phyloP scores from a whole-genome alignment of 2,888 invertebrate genomes.

The Flabesymbios commensalis region DNA sequence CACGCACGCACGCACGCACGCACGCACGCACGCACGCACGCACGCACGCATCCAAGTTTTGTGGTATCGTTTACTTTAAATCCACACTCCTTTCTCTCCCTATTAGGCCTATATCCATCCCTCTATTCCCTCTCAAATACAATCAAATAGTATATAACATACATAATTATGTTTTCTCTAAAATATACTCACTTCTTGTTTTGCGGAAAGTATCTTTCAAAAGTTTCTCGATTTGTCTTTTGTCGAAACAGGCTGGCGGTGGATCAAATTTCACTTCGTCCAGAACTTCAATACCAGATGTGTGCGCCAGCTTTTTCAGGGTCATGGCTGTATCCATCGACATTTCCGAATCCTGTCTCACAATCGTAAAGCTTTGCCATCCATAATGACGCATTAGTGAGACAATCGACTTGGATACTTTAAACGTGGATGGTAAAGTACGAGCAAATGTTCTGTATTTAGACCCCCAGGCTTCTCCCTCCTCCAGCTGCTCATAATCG shows the following conservation, averaged over 20 bases:
- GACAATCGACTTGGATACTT: slow-evolving; percentile 18
- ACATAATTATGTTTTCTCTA: no score
- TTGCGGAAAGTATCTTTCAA: slow-evolving; percentile 76
- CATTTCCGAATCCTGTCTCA: background rate
- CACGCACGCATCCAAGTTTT: no score
- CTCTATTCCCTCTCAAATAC: no score
- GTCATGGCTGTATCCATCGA: slow-evolving; percentile 18
- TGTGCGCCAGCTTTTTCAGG: slow-evolving; percentile 9
- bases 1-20: no score
- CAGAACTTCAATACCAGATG: slow-evolving; percentile 65
- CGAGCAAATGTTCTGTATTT: background rate
- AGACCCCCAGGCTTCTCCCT: no score
- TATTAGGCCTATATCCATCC: no score
- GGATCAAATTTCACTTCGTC: slow-evolving; percentile 66
- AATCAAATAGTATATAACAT: no score
- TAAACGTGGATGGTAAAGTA: slow-evolving; percentile 7
- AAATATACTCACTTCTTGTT: slow-evolving; percentile 73
- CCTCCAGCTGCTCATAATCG: background rate
- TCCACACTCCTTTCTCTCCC: no score
- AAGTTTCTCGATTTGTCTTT: slow-evolving; percentile 66
- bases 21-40: no score
- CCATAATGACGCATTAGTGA: slow-evolving; percentile 11
- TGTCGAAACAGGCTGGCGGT: slow-evolving; percentile 37
- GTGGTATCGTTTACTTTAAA: no score
- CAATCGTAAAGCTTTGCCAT: slow-evolving; percentile 12